These are phyloP conservation scores for Orbicella faveolata DNA, from an alignment of 64 coral and sea anemone genomes.

Conservation along the genomic window DNA sequence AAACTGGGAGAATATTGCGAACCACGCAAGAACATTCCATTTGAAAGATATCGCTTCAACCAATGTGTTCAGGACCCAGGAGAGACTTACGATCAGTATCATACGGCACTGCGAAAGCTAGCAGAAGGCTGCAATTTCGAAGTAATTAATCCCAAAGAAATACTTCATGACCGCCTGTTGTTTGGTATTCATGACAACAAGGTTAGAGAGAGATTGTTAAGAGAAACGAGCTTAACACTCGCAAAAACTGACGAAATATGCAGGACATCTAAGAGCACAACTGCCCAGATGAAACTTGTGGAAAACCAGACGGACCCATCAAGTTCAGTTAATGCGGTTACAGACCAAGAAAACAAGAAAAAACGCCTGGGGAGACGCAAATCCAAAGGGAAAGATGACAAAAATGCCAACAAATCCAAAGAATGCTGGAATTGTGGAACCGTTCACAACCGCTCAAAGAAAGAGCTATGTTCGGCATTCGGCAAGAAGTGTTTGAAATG, in stretches of 20 bases:
- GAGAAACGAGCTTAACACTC: too few species aligned
- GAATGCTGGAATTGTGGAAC: too few species aligned
- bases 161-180: slow-evolving; percentile 9
- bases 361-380: neutral
- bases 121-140: slow-evolving; percentile 31
- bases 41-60: neutral
- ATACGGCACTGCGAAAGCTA: slow-evolving; percentile 2
- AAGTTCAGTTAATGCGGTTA: neutral
- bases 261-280: slow-evolving; percentile 26
- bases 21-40: neutral
- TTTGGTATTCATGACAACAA: slow-evolving; percentile 8
- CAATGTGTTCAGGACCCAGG: neutral
- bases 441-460: too few species aligned
- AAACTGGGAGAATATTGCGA: too few species aligned
- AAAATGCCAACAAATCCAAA: too few species aligned
- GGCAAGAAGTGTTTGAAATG: too few species aligned
- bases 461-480: too few species aligned
- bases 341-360: neutral
- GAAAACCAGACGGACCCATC: neutral
- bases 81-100: slow-evolving; percentile 49
- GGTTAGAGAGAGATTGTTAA: neutral
- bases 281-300: slow-evolving; percentile 42
- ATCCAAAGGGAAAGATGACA: neutral
- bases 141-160: slow-evolving; percentile 1
- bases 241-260: slow-evolving; percentile 24